Percentiles rank a stretch among this genome's conserved stretches.
phyloP scores from a whole-genome alignment of 2,797 vertebrate species.

The Miopithecus talapoin region DNA sequence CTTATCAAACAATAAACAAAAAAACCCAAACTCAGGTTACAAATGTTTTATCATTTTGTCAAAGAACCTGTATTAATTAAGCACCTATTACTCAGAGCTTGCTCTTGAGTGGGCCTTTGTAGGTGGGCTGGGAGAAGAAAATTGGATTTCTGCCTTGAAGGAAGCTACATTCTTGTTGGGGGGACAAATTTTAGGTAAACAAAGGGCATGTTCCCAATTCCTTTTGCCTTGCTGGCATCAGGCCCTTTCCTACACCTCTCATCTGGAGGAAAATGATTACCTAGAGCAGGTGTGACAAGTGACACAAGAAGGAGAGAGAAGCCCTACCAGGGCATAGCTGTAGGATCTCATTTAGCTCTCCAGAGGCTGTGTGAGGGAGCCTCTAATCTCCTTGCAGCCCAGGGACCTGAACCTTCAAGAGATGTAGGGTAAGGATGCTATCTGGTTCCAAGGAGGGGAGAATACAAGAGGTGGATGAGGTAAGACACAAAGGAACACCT shows the following conservation, averaged over 20 bases:
- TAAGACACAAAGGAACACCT: not conserved
- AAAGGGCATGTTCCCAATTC: not conserved
- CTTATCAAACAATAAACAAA: not conserved
- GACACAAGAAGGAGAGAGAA: not conserved
- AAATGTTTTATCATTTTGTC: slow-evolving; percentile 12
- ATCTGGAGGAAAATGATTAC: not conserved
- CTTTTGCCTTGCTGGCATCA: not conserved
- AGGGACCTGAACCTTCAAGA: not conserved
- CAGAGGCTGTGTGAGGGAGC: not conserved
- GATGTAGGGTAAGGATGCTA: fast-evolving
- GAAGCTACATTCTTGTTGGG: not conserved
- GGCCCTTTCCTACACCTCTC: not conserved
- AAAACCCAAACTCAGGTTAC: not conserved
- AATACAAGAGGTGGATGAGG: not conserved
- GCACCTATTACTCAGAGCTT: not conserved
- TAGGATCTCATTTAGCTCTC: not conserved
- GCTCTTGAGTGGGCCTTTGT: not conserved
- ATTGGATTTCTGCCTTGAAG: not conserved
- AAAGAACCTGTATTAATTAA: not conserved
- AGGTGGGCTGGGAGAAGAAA: not conserved
- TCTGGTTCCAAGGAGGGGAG: not conserved
- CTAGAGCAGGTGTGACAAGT: not conserved
- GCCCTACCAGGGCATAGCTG: not conserved
- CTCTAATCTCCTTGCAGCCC: not conserved
- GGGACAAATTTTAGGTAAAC: not conserved